Conservation (phyloP, 2,113 vertebrate genomes). For the Glaucidium brasilianum region DNA sequence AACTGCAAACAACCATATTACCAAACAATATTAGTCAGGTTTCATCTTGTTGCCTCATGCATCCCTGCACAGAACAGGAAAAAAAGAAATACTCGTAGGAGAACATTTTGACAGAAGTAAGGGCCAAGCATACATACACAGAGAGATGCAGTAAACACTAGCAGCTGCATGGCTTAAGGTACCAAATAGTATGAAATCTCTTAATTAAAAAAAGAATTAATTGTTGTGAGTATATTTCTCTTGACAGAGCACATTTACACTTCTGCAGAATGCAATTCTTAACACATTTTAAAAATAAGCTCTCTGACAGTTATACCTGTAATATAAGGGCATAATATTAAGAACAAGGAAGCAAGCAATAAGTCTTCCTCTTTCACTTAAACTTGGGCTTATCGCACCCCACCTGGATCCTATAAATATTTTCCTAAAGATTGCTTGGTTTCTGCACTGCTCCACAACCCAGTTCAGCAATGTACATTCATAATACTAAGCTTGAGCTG, state of each 20-base stretch:
- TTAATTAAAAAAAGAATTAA: slow-evolving; percentile 65
- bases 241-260: neutral
- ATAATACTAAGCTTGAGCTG: neutral
- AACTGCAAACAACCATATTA: slow-evolving; percentile 41
- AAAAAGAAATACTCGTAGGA: slow-evolving; percentile 24
- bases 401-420: slow-evolving; percentile 39
- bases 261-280: neutral
- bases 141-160: slow-evolving; percentile 28
- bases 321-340: neutral
- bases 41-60: slow-evolving; percentile 23
- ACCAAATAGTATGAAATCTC: slow-evolving; percentile 16
- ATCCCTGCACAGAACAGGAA: neutral
- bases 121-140: neutral
- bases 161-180: slow-evolving; percentile 53
- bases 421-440: neutral
- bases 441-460: neutral
- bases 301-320: neutral
- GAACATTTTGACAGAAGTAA: neutral
- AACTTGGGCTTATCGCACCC: neutral
- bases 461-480: neutral
- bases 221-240: neutral
- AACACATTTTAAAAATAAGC: neutral
- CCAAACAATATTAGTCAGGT: slow-evolving; percentile 57
- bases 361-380: neutral
- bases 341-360: neutral